Base-by-base conservation (phyloP, 92 coral and sea anemone species). In the Zoanthus solanderi region DNA sequence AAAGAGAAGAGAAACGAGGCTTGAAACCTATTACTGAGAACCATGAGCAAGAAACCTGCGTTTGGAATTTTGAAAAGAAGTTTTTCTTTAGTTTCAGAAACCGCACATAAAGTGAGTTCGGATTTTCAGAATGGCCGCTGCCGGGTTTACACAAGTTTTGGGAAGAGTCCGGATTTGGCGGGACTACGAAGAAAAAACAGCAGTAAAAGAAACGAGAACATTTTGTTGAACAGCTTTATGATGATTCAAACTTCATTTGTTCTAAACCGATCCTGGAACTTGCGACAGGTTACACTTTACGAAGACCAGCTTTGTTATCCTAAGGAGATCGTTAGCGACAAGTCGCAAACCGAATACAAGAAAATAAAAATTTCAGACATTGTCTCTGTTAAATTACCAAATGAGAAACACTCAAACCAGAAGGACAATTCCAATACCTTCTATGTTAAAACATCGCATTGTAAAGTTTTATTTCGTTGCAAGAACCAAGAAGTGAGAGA, bases 361-460 rank as follows among this genome's bases (percentile, higher is more conserved):
- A 47, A 16, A 11, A 65, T 81, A 14, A 45, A 12, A 28, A 66
- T 81, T 67, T 67, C 75, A 48, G 85, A 81, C 5, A 66, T 81
- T 44, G 16, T 81, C 31, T 81, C 85, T 45, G 85, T 81, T 66
- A 81, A 81, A 81, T 65, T 81, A 45, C 85, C 85, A 66, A 68
- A 81, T 28, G 75, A 66, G 37, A 81, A 52, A 17, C 61, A 67
- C 42, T 65, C 71, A 7, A n/a, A 63, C 18, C 37, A 46, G n/a
- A 48, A 63, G 30, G 18, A 63, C 37, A 50, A 81, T 15, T 44
- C 75, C 13, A 81, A 81, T 56, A 66, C 45, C 28, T 81, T 81
- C 75, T 63, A 46, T 46, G 85, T 81, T 46, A 81, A 66, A 53
- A 81, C 85, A 67, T 65, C 75, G 76, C 75, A 66, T 5, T 67